Base-by-base conservation (phyloP, 2,888 invertebrate species). In the Flexamia atlantica region DNA sequence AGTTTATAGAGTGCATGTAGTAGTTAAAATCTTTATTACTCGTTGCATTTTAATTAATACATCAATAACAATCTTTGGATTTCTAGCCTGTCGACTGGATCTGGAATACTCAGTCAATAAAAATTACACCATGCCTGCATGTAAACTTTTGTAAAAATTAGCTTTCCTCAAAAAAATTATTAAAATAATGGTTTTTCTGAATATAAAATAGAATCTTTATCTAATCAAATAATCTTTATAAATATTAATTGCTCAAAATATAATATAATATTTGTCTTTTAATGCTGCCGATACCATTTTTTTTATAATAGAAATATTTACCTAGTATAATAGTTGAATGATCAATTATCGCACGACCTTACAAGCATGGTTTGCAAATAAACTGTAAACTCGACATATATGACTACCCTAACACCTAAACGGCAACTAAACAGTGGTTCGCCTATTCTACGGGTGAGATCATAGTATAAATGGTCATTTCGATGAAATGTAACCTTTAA, bases 291-390 rank as follows among this genome's bases (percentile, higher is more conserved):
- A 40, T 7, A 32, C 5, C 5, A 68, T 3, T 32, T 40, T 40
- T 32, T 70, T 40, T 40, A 40, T 28, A 36, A 68, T 70, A 25
- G 28, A 50, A 50, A 50, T n/a, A 46, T 46, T 2, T 46, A 14
- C 12, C 46, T 14, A 9, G 46, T 46, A 46, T 14, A 9, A 14
- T 4, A 46, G 46, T 46, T 46, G 46, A 46, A 46, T 14, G 46
- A 46, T 46, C 46, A 46, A 46, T 14, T 9, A 46, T 46, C 46
- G 14, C 46, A 79, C 57, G 79, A 32, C 32, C 3, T 79, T 17
- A 79, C 79, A 79, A 79, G 79, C 79, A 79, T 79, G 79, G 79
- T 79, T 30, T 79, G 79, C 79, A 79, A 79, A 79, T 20, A 14
- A 79, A 79, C n/a, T 50, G 30, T 76, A 57, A 46, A 57, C 23